Evolutionary conservation across 2,113 vertebrate species (phyloP).

Genomic region (Bubo scandiacus): DNA sequence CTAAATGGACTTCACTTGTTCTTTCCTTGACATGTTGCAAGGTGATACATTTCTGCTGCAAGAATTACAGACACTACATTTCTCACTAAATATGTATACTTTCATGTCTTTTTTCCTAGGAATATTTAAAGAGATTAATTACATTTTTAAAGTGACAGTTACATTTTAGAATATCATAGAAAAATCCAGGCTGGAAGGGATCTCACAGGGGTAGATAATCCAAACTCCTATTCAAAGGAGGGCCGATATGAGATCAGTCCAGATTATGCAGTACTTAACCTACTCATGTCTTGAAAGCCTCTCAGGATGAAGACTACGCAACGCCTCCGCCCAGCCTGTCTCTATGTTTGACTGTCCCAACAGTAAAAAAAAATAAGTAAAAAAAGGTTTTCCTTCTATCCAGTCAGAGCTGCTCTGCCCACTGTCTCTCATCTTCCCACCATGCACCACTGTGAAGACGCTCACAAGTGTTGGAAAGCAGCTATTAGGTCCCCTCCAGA

Average conservation of each 20-base stretch:
- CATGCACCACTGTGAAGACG: not conserved
- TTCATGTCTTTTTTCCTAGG: not conserved
- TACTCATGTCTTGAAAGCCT: not conserved
- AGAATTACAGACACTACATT: not conserved
- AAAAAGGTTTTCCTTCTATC: not conserved
- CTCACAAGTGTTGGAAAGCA: fast-evolving
- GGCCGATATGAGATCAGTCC: not conserved
- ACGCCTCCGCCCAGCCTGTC: not conserved
- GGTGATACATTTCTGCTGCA: not conserved
- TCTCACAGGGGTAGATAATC: not conserved
- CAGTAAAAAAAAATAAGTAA: not conserved
- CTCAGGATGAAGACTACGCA: not conserved
- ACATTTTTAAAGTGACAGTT: not conserved
- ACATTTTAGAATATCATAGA: not conserved
- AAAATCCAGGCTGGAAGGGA: not conserved
- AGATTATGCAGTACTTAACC: not conserved
- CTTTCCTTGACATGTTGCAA: not conserved
- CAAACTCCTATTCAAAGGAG: not conserved
- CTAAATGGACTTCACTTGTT: not conserved
- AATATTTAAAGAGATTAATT: not conserved
- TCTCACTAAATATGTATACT: not conserved
- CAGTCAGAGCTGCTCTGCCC: not conserved
- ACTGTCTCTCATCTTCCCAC: not conserved
- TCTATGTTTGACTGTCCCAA: not conserved
- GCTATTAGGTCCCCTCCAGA: not conserved